phyloP scores from a whole-genome alignment of 1,140 invertebrate genomes.

The Helicoverpa zea region DNA sequence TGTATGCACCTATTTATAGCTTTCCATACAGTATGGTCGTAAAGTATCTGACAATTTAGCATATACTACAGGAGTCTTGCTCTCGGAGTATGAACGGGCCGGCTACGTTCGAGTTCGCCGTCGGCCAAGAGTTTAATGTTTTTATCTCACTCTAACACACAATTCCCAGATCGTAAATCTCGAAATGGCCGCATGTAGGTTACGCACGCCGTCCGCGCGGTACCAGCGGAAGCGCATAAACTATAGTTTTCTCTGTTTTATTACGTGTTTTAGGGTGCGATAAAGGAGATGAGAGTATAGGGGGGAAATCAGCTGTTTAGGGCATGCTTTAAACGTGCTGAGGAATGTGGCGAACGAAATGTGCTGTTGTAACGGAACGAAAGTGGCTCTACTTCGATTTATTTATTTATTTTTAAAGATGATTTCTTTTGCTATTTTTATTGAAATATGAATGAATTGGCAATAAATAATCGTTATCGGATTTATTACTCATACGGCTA shows the following conservation, averaged over 20 bases:
- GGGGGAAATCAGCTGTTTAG: slow-evolving; percentile 85
- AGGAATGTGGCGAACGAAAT: slow-evolving; percentile 85
- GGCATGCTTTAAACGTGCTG: slow-evolving; percentile 85
- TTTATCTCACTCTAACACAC: slow-evolving; percentile 85
- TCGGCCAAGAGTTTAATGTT: slow-evolving; percentile 82
- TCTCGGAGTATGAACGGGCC: slow-evolving; percentile 73
- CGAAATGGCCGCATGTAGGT: slow-evolving; percentile 87
- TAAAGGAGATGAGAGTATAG: slow-evolving; percentile 84
- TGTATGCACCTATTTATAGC: background rate
- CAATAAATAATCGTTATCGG: background rate
- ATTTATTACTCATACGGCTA: background rate
- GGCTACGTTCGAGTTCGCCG: slow-evolving; percentile 74
- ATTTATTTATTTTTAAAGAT: slow-evolving; percentile 1
- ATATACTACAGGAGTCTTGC: slow-evolving; percentile 74
- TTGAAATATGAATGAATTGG: background rate
- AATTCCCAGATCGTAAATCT: slow-evolving; percentile 88
- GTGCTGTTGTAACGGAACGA: slow-evolving; percentile 67
- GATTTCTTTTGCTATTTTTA: background rate
- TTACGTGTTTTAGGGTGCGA: slow-evolving; percentile 81
- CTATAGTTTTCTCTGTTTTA: slow-evolving; percentile 87
- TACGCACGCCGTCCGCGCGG: slow-evolving; percentile 84
- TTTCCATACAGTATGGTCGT: background rate
- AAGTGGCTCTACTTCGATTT: slow-evolving; percentile 76
- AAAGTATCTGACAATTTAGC: slow-evolving; percentile 58
- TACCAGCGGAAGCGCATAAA: slow-evolving; percentile 81